A percentile compares a stretch with the other conserved stretches of the same genome.
Evolutionary conservation across 2,888 invertebrate genomes (phyloP).

Genomic region (Folsomia candida): DNA sequence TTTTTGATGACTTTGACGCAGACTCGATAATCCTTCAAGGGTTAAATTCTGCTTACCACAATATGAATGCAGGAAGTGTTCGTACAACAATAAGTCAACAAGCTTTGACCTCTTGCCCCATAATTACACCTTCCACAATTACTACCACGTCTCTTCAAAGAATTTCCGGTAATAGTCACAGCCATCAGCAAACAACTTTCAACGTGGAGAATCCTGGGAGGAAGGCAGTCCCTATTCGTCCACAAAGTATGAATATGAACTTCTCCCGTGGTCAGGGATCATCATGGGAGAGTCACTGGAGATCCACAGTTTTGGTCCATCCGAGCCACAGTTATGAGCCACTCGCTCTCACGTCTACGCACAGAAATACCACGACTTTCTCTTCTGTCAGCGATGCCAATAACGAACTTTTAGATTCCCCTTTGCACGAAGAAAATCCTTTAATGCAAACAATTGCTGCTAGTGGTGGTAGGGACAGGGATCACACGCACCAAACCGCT

Average conservation of each 20-base stretch:
- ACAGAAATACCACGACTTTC: background rate
- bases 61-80: background rate
- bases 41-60: background rate
- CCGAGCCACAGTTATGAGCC: constrained; percentile 40
- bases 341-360: constrained; percentile 22
- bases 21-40: background rate
- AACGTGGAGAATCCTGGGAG: background rate
- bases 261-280: constrained; percentile 5
- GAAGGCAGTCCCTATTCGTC: background rate
- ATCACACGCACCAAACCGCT: constrained; percentile 15
- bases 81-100: background rate
- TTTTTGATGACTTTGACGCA: background rate
- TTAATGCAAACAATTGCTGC: constrained; percentile 9
- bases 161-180: background rate
- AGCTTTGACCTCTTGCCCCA: background rate
- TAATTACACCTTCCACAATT: no score
- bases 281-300: constrained; percentile 37
- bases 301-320: constrained; percentile 46
- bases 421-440: constrained; percentile 14
- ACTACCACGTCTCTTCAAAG: background rate
- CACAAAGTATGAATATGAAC: constrained; percentile 1
- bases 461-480: constrained; percentile 27
- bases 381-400: background rate
- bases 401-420: constrained; percentile 7
- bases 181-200: background rate